Evolutionary conservation across 92 coral and sea anemone species (phyloP), one percentile per base, ranked within the genome.

Genomic region (Bergia sp.): DNA sequence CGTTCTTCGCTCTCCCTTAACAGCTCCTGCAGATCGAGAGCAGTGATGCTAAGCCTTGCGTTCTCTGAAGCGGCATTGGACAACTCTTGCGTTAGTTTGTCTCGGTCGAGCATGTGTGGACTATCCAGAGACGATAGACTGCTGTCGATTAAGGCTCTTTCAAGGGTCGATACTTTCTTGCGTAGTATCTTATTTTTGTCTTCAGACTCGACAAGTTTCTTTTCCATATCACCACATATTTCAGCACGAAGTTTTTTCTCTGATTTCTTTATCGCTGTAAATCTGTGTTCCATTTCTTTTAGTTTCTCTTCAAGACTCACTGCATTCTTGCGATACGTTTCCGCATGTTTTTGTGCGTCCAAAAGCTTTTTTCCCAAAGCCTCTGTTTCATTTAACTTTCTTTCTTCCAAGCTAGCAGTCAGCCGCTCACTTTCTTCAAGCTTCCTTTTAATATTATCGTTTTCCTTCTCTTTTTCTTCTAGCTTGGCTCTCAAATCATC

Each of bases 221-320:
- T 79, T 18, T 86, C 89, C 93, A 93, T 79, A 15, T 93, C 93
- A 38, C 82, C 79, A 50, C 96, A 91, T 13, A 94, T 87, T 58
- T 93, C 97, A 11, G 94, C 96, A 38, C 96, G 94, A 36, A 93
- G 83, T 58, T 89, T 87, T 20, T 91, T 89, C 88, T 94, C 98
- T 55, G 91, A 93, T 73, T 90, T 96, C 78, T 86, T 91, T 18
- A 90, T 82, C 47, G 89, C 89, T 58, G 85, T 49, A 43, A 90
- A 81, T 87, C 91, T 93, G 40, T 85, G 94, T 38, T 89, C 90
- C 40, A 79, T 67, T 45, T 91, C 93, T 7, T 57, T 80, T 6
- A 94, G 75, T 11, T 90, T 94, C 7, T 85, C 88, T 75, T 91
- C 89, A 78, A 95, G 89, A 41, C 6, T 88, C 49, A 36, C 47